Conservation (phyloP, 2,797 vertebrate genomes). For the Coccyzus lansbergi region DNA sequence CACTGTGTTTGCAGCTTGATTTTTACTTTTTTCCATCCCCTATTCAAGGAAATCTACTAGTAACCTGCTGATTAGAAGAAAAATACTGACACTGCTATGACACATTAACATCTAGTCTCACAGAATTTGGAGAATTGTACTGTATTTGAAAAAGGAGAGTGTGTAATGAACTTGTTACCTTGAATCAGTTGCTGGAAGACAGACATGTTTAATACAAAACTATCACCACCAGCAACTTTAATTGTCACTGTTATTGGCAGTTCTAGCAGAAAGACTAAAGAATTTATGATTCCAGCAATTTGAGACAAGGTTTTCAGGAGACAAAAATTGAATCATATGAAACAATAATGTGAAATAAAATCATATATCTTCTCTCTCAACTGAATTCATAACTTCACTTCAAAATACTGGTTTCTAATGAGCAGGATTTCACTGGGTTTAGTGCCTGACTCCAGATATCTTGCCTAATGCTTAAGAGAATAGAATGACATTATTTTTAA, state of each 20-base stretch:
- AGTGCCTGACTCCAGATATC: background rate
- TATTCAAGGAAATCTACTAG: background rate
- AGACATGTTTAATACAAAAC: background rate
- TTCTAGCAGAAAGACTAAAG: background rate
- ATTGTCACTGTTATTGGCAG: background rate
- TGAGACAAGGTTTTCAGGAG: background rate
- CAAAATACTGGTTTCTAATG: background rate
- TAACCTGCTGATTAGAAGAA: background rate
- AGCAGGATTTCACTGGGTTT: background rate
- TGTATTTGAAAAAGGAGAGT: background rate
- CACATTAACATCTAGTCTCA: background rate
- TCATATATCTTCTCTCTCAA: background rate
- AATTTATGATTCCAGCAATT: background rate
- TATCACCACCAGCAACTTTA: background rate
- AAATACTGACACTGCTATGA: background rate
- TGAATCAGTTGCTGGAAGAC: background rate
- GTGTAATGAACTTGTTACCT: background rate
- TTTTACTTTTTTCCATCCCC: background rate
- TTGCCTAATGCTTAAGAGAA: background rate
- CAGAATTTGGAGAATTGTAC: background rate
- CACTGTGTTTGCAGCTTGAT: background rate
- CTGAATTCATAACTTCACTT: background rate
- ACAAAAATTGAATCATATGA: background rate
- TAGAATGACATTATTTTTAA: background rate
- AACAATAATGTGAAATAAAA: background rate